Conservation (phyloP, 2,888 invertebrate species). For the Escarpia spicata region DNA sequence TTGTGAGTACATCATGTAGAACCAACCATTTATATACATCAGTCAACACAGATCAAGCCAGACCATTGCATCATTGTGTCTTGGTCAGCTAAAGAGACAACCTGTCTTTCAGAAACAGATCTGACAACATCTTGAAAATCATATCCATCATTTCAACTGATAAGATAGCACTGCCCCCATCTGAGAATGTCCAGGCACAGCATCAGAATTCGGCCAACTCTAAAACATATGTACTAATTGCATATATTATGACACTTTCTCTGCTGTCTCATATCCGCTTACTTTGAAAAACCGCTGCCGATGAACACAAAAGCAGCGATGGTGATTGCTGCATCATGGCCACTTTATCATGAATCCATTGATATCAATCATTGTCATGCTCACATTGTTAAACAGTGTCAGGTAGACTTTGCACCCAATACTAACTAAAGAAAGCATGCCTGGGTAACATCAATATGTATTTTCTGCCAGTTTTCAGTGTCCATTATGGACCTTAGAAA, state of each 20-base stretch:
- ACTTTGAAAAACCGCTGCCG: neutral
- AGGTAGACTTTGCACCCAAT: neutral
- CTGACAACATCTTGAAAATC: slow-evolving; percentile 10
- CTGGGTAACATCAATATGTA: neutral
- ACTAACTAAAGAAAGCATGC: slow-evolving; percentile 1
- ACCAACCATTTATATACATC: neutral
- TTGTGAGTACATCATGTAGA: neutral
- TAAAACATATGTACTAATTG: neutral
- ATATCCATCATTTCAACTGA: neutral
- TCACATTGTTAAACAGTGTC: neutral
- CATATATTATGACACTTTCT: neutral
- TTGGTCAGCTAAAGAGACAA: neutral
- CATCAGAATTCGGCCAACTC: neutral
- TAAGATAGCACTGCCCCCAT: neutral
- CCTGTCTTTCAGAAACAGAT: neutral
- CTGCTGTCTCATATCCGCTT: neutral
- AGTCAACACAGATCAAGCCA: neutral
- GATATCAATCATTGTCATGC: neutral
- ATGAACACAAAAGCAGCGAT: neutral
- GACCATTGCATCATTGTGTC: neutral
- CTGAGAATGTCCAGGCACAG: neutral
- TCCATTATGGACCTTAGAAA: neutral
- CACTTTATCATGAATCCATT: slow-evolving; percentile 9
- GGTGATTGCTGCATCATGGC: neutral
- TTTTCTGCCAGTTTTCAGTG: neutral